These are phyloP conservation scores for Geopemphigus sp. DNA, from an alignment of 1,140 invertebrate genomes.

Conservation along the genomic window DNA sequence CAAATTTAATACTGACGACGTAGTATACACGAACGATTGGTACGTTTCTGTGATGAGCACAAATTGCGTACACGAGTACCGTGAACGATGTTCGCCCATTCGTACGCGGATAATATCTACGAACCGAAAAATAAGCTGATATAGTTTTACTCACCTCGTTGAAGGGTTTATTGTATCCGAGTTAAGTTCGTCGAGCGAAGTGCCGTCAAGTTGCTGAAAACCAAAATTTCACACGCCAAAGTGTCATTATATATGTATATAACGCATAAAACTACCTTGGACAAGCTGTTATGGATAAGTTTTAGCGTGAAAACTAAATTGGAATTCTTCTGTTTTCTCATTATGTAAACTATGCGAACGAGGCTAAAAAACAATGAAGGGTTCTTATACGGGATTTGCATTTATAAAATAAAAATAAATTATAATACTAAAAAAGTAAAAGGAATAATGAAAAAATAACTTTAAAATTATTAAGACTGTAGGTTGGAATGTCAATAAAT, in stretches of 20 bases:
- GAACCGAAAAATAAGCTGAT: too few species aligned
- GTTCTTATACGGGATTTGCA: slow-evolving; percentile 37
- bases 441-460: slow-evolving; percentile 23
- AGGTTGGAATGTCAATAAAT: slow-evolving; percentile 36
- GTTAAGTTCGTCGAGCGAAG: neutral
- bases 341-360: slow-evolving; percentile 38
- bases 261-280: neutral
- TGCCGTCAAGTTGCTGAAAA: slow-evolving; percentile 20
- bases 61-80: too few species aligned
- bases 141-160: slow-evolving; percentile 10
- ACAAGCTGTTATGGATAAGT: slow-evolving; percentile 4
- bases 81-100: too few species aligned
- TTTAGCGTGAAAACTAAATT: slow-evolving; percentile 26
- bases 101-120: too few species aligned
- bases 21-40: too few species aligned
- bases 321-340: slow-evolving; percentile 45
- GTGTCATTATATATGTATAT: too few species aligned
- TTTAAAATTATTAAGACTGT: slow-evolving; percentile 19
- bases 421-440: slow-evolving; percentile 32
- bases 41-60: too few species aligned
- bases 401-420: slow-evolving; percentile 29
- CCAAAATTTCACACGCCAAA: slow-evolving; percentile 14
- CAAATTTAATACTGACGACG: too few species aligned
- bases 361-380: slow-evolving; percentile 42
- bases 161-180: slow-evolving; percentile 29